Base-by-base conservation (phyloP, 2,888 invertebrate species). In the Trimorus sp. region DNA sequence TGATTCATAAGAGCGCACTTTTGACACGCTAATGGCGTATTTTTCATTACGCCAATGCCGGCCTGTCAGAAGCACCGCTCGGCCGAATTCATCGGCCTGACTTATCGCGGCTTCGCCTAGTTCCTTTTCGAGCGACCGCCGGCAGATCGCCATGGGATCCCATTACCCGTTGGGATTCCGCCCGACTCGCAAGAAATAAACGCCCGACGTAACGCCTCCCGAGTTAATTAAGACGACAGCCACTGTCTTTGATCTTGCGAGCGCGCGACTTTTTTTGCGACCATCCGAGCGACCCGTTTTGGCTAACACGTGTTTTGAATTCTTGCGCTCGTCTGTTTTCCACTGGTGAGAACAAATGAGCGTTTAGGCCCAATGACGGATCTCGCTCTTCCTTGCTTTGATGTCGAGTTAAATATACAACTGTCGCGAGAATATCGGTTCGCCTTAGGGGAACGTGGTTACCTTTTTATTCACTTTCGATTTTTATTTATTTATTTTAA, bases 21-120 rank as follows among this genome's bases (percentile, higher is more conserved):
- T 76, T 49, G 63, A 78, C 73, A 69, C 76, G 73, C 69, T 83
- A 83, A 83, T 83, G 79, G 83, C 59, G 68, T 73, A 82, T 79
- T 82, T 82, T 79, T 82, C 79, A 82, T 79, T 79, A 76, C 65
- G 69, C 71, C 79, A 76, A 76, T 82, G 75, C 48, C 71, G 53
- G 40, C 51, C 78, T 77, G 78, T 79, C 82, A 76, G 70, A 63
- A 75, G 78, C 71, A 82, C 70, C 74, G 78, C 53, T 14, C 54
- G 58, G 53, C 12, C 56, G 62, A 79, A 82, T 79, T 83, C 79
- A 76, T 77, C 73, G 79, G 60, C 54, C 36, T 79, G 70, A 79
- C 76, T 83, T 83, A 79, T 83, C 77, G 79, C 82, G 53, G 40
- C 66, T 70, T 76, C 53, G 78, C 70, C 74, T 74, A 70, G 74